Evolutionary conservation across 2,888 invertebrate genomes (phyloP), one percentile per base, ranked within the genome.

Genomic region (Hypomecis atomaria): DNA sequence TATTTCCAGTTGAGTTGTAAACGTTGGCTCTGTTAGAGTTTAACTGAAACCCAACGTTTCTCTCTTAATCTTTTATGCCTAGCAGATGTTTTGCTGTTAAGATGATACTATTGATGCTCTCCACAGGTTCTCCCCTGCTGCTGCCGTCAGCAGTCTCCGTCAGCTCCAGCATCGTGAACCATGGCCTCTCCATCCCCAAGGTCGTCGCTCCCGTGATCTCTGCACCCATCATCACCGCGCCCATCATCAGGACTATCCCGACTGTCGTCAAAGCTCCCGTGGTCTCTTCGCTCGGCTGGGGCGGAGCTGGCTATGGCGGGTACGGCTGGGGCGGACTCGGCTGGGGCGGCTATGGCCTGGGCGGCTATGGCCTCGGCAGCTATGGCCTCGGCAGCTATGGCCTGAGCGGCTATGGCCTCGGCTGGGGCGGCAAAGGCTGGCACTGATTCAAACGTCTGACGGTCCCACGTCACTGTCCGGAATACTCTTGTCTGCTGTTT

Each of bases 101-200:
- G 23, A 23, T 23, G 23, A 23, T n/a, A n/a, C n/a, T n/a, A n/a
- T 23, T 23, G 23, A 23, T 23, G 23, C 23, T 23, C 49, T 58
- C 67, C 37, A 1, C 67, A 74, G 75, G 69, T 61, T 71, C 73
- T 54, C 69, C 72, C 13, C 34, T 70, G 4, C 71, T 72, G 70
- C 57, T 70, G 36, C 69, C 76, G 40, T 74, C 82, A 54, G 78
- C 81, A 43, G 82, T 79, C 11, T 82, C 82, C 38, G 78, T 78
- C 55, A 82, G 78, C 70, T 84, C 86, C 59, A 86, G 78, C 74
- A 57, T 83, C 62, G 69, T 89, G 70, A 85, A 88, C 81, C 88
- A 88, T 66, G 88, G 87, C 38, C 10, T 42, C 61, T 74, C 82
- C 57, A 65, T 87, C 61, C 84, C 85, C 43, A 76, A 79, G 43